Evolutionary conservation across 1,140 invertebrate genomes (phyloP).

Genomic region (Eriocheir sinensis): DNA sequence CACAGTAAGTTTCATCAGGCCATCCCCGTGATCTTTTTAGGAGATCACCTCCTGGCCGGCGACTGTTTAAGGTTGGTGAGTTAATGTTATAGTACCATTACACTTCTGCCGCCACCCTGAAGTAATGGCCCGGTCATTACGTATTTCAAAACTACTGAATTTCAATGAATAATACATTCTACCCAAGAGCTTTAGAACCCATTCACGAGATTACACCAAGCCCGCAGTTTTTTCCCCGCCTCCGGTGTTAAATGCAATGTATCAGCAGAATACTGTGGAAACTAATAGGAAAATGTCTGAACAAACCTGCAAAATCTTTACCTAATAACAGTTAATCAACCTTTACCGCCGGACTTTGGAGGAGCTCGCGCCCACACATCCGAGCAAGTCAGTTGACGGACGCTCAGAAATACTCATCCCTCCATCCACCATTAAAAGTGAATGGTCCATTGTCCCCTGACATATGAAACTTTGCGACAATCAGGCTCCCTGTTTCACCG

Average conservation of each 20-base stretch:
- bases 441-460: constrained; percentile 62
- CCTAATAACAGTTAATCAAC: constrained; percentile 16
- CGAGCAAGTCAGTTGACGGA: constrained; percentile 51
- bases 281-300: constrained; percentile 25
- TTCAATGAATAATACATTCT: constrained; percentile 70
- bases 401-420: constrained; percentile 54
- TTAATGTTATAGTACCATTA: constrained; percentile 75
- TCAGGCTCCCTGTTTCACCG: constrained; percentile 52
- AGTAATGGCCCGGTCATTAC: constrained; percentile 66
- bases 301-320: constrained; percentile 25
- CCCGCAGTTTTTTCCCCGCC: constrained; percentile 40
- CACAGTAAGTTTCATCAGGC: constrained; percentile 71
- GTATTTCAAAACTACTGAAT: constrained; percentile 73
- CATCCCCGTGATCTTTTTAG: constrained; percentile 66
- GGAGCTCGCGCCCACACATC: neutral
- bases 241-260: constrained; percentile 12
- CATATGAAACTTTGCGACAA: constrained; percentile 40
- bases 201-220: constrained; percentile 61
- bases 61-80: constrained; percentile 70
- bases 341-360: constrained; percentile 24
- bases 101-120: constrained; percentile 58
- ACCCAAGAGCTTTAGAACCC: constrained; percentile 31
- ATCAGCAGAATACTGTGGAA: constrained; percentile 24
- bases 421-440: constrained; percentile 61
- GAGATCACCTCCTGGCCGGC: constrained; percentile 58